Conservation (phyloP, 2,797 vertebrate species). For the Sylvilagus floridanus region DNA sequence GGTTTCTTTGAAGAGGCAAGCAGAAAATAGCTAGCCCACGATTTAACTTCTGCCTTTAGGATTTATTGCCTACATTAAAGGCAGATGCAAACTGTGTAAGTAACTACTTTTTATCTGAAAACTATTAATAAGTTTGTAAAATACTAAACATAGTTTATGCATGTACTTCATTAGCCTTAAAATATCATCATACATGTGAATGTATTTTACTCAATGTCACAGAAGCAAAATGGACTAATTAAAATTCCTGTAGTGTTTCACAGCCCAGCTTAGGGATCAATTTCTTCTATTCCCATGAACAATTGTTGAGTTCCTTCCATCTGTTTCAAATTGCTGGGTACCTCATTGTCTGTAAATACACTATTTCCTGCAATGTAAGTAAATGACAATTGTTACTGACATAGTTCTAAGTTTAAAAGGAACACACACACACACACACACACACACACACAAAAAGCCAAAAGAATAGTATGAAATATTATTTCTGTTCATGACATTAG, state of each 20-base stretch:
- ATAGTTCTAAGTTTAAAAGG: background rate
- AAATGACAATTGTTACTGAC: background rate
- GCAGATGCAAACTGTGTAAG: background rate
- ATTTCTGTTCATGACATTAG: background rate
- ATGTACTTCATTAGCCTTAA: background rate
- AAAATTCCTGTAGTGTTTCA: constrained; percentile 18
- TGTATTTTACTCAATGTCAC: background rate
- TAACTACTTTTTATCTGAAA: background rate
- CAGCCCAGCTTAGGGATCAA: background rate
- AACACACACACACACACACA: background rate
- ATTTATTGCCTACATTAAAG: background rate
- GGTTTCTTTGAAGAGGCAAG: background rate
- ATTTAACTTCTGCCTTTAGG: background rate
- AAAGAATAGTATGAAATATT: constrained; percentile 42
- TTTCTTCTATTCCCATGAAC: background rate
- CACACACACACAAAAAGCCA: background rate
- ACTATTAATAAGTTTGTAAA: background rate
- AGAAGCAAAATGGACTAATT: constrained; percentile 11
- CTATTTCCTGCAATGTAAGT: background rate
- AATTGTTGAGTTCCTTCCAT: background rate
- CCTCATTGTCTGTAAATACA: background rate
- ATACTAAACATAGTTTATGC: background rate
- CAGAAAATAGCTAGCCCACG: background rate
- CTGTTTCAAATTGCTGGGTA: background rate
- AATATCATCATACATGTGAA: background rate